Evolutionary conservation across 2,888 invertebrate species (phyloP).

Genomic region (Drosophila tripunctata): DNA sequence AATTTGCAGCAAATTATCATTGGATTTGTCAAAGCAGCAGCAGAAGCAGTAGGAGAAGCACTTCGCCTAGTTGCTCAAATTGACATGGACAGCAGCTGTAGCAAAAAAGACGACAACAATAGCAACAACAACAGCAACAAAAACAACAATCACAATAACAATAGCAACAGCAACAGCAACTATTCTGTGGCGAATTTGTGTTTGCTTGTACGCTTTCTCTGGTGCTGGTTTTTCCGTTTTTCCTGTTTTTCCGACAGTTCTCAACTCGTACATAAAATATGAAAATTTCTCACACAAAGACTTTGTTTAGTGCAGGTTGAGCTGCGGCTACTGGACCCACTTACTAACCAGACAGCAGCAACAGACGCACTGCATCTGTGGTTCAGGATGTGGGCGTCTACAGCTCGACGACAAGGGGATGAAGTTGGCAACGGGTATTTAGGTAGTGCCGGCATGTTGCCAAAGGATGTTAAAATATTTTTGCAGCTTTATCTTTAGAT

Average conservation of each 20-base stretch:
- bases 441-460: conserved; percentile 61
- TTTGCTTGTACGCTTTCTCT: conserved; percentile 17
- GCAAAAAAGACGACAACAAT: not conserved
- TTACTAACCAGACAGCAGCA: conserved; percentile 43
- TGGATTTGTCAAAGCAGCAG: conserved; percentile 57
- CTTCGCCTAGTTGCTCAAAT: conserved; percentile 37
- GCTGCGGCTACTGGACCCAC: conserved; percentile 51
- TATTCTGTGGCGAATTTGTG: conserved; percentile 30
- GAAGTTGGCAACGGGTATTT: not conserved
- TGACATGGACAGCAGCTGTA: conserved; percentile 40
- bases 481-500: conserved; percentile 78
- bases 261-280: conserved; percentile 69
- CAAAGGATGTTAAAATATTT: conserved; percentile 80
- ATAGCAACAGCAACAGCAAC: conserved; percentile 40
- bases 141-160: conserved; percentile 13
- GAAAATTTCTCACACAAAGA: conserved; percentile 71
- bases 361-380: conserved; percentile 50
- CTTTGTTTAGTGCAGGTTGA: conserved; percentile 66
- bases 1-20: conserved; percentile 68
- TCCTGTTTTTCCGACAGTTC: conserved; percentile 30
- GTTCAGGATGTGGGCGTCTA: conserved; percentile 1
- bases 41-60: conserved; percentile 6
- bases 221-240: too few relatives aligned
- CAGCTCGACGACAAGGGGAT: not conserved
- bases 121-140: conserved; percentile 35